These are phyloP conservation scores for Melinaea menophilus DNA, from an alignment of 2,888 invertebrate species.

Conservation along the genomic window DNA sequence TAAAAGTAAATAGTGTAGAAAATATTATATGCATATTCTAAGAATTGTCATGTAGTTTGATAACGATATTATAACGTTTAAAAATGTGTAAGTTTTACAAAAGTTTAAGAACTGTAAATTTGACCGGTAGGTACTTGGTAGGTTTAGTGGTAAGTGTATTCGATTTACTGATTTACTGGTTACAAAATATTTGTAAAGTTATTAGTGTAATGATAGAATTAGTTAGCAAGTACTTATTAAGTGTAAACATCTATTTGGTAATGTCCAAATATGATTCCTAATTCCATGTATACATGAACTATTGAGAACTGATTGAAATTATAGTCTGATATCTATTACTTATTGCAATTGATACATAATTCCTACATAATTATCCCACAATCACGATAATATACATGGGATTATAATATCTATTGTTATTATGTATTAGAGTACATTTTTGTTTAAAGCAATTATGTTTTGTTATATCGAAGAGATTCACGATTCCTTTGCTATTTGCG, in stretches of 20 bases:
- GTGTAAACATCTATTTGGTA: too few species aligned
- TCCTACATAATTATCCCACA: constrained; percentile 60
- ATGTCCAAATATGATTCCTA: constrained; percentile 11
- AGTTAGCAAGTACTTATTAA: not conserved
- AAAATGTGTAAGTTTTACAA: too few species aligned
- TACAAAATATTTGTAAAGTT: constrained; percentile 24
- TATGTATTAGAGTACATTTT: constrained; percentile 20
- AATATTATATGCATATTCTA: too few species aligned
- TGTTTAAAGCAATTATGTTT: constrained; percentile 12
- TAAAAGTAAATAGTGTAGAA: too few species aligned
- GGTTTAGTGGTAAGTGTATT: not conserved
- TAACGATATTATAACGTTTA: too few species aligned
- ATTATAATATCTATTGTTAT: constrained; percentile 6
- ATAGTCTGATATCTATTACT: constrained; percentile 51
- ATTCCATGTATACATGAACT: constrained; percentile 46
- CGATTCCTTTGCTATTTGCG: constrained; percentile 52
- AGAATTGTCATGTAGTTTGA: too few species aligned
- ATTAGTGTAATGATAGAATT: not conserved
- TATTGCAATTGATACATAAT: constrained; percentile 68
- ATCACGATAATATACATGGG: constrained; percentile 27
- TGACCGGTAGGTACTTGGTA: too few species aligned
- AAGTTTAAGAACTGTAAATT: too few species aligned
- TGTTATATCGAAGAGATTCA: constrained; percentile 43
- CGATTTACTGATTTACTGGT: constrained; percentile 25
- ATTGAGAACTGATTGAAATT: constrained; percentile 52